Base-by-base conservation (phyloP, 2,113 vertebrate genomes). In the Ranitomeya variabilis region DNA sequence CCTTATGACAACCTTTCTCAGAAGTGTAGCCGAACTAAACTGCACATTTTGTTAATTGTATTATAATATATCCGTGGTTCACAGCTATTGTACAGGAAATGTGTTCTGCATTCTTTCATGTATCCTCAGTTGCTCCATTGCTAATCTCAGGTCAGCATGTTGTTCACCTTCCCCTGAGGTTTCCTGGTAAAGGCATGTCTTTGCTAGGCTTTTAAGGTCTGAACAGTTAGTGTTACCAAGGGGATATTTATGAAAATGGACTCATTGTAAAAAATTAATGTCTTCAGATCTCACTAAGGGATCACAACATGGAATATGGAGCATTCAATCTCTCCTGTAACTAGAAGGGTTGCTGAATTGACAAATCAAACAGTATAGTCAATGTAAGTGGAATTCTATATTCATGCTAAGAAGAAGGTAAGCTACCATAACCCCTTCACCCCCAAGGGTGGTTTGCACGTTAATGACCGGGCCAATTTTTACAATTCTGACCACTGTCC, bases 191-290 rank as follows among this genome's bases (percentile, higher is more conserved):
- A 45, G 37, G 26, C 71, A 45, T 74, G 71, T 52, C 73, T 76
- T 2, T 11, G 37, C 73, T 52, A 76, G 45, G 71, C 71, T 74
- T 18, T 74, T 45, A 74, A 37, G 71, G 18, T 76, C 37, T 51
- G 73, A 76, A 76, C 52, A 16, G 45, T 76, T 37, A 52, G 6
- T 3, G 45, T 21, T 76, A 76, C 18, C 73, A 76, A 76, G 45
- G 51, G 45, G 45, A 52, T 52, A 76, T 52, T 51, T 52, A 52
- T 76, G 73, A 52, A 76, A 52, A 76, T 52, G 73, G 18, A 52
- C 37, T 76, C 18, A 76, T 76, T 37, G 51, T 76, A 76, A 76
- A 76, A 76, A 76, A 76, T 52, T 11, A 11, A 76, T 76, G 73
- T 76, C 71, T 74, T 76, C 45, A 11, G 16, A 37, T 76, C 51